phyloP scores from a whole-genome alignment of 1,140 invertebrate species.

The Drosophila navojoa region DNA sequence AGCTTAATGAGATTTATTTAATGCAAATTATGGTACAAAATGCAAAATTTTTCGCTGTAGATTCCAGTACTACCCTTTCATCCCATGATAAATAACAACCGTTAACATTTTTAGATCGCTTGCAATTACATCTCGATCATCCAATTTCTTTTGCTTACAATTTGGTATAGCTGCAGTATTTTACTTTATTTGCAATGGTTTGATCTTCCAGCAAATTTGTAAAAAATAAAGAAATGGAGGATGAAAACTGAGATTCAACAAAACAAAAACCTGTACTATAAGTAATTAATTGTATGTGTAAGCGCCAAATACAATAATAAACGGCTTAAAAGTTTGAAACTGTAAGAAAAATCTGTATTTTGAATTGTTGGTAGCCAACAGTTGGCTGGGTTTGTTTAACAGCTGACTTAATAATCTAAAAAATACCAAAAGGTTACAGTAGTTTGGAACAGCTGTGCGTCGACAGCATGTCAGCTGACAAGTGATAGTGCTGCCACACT shows the following conservation, averaged over 20 bases:
- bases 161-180: constrained; percentile 65
- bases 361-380: neutral
- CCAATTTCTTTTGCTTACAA: constrained; percentile 32
- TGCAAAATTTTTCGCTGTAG: constrained; percentile 53
- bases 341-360: neutral
- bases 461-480: constrained; percentile 10
- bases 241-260: constrained; percentile 74
- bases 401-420: constrained; percentile 17
- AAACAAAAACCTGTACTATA: constrained; percentile 68
- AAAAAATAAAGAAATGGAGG: constrained; percentile 20
- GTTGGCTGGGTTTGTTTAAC: neutral
- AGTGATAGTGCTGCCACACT: constrained; percentile 21
- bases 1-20: constrained; percentile 77
- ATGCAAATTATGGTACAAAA: constrained; percentile 74
- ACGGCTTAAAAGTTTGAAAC: constrained; percentile 43
- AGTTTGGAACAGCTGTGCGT: constrained; percentile 29
- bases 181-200: constrained; percentile 67
- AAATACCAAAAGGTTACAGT: constrained; percentile 18
- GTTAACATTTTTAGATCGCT: constrained; percentile 12
- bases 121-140: constrained; percentile 22
- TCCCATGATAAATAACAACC: constrained; percentile 15
- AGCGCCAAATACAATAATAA: constrained; percentile 69
- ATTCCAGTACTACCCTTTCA: constrained; percentile 46
- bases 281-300: constrained; percentile 74
- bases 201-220: constrained; percentile 73